These are phyloP conservation scores for Chrysaora quinquecirrha DNA, from an alignment of 30 jellyfish, hydroid and myxozoan species.

Conservation along the genomic window DNA sequence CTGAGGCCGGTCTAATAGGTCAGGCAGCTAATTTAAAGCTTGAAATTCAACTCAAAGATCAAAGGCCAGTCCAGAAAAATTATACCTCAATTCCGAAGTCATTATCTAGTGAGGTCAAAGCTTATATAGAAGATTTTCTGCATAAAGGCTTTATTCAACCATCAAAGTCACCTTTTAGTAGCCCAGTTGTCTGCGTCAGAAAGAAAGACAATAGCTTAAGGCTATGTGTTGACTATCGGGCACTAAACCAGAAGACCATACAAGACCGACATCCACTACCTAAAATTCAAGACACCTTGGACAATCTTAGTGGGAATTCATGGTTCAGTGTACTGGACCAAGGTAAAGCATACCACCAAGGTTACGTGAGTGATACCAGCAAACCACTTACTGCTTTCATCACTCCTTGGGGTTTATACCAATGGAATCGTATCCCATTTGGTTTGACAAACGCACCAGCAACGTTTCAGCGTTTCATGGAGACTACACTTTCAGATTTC, in stretches of 20 bases:
- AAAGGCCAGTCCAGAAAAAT: background rate
- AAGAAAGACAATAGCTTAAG: constrained; percentile 30
- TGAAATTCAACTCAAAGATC: background rate
- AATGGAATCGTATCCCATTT: constrained; percentile 63
- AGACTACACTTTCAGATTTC: constrained; percentile 11
- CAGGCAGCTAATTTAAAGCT: background rate
- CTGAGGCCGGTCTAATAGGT: no score
- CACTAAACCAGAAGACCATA: constrained; percentile 14
- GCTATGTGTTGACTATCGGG: constrained; percentile 52
- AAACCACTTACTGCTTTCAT: constrained; percentile 36
- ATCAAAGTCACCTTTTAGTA: constrained; percentile 30
- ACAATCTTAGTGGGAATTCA: constrained; percentile 2
- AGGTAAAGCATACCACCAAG: constrained; percentile 10
- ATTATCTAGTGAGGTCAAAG: constrained; percentile 48
- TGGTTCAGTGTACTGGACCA: constrained; percentile 31
- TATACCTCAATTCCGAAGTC: background rate
- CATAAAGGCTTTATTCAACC: background rate
- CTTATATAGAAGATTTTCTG: constrained; percentile 30
- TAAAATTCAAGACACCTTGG: constrained; percentile 19
- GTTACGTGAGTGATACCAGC: constrained; percentile 46
- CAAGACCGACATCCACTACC: constrained; percentile 48
- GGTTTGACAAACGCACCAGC: constrained; percentile 72
- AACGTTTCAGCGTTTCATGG: constrained; percentile 51
- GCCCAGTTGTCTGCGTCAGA: constrained; percentile 54
- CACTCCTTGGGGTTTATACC: constrained; percentile 73